These are phyloP conservation scores for Drosophila orena DNA, from an alignment of 1,140 invertebrate species.

Conservation along the genomic window DNA sequence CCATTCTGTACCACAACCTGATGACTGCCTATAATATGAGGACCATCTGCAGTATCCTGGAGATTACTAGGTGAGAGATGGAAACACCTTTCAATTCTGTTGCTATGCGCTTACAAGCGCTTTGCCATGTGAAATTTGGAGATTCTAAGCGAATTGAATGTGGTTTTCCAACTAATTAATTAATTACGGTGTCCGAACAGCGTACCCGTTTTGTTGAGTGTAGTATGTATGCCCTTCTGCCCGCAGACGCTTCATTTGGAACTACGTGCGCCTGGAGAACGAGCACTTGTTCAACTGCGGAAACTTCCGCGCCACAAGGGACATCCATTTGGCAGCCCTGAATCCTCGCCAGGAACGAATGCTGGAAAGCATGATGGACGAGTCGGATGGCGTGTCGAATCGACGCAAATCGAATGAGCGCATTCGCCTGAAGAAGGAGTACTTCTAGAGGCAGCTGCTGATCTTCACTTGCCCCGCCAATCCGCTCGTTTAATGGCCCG, in stretches of 20 bases:
- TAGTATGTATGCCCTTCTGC: background rate
- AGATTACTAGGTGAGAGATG: slow-evolving; percentile 71
- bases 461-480: background rate
- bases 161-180: background rate
- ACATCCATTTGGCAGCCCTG: slow-evolving; percentile 61
- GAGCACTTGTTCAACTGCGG: slow-evolving; percentile 72
- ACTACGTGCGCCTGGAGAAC: slow-evolving; percentile 69
- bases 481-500: slow-evolving; percentile 24
- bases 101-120: too few relatives aligned
- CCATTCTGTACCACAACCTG: slow-evolving; percentile 88
- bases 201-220: background rate
- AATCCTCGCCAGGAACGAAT: slow-evolving; percentile 63
- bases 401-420: slow-evolving; percentile 23
- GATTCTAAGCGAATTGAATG: background rate
- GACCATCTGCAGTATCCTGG: slow-evolving; percentile 56
- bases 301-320: slow-evolving; percentile 63
- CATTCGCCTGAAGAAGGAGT: slow-evolving; percentile 58
- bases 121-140: too few relatives aligned
- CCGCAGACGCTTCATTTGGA: slow-evolving; percentile 78
- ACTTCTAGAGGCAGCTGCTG: slow-evolving; percentile 50
- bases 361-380: slow-evolving; percentile 66
- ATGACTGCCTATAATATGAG: slow-evolving; percentile 54
- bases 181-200: background rate
- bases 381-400: slow-evolving; percentile 47
- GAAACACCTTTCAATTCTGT: too few relatives aligned